Percentiles rank a stretch among this genome's conserved stretches.
These are phyloP conservation scores for Stratiolaelaps scimitus DNA, from an alignment of 1,140 invertebrate genomes.

Conservation along the genomic window DNA sequence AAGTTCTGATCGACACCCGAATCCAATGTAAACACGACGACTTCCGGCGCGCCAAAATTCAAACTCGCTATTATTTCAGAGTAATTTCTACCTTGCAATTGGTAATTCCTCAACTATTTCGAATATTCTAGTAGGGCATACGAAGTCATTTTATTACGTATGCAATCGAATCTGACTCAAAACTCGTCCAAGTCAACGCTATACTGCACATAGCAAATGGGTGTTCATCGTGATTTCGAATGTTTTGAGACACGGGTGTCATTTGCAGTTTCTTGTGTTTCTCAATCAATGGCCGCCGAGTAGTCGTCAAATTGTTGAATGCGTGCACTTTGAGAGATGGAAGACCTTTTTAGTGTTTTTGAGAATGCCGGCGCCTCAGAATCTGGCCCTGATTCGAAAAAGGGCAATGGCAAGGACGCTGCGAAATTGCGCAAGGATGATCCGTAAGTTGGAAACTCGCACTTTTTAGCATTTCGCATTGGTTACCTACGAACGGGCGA, in stretches of 20 bases:
- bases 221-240: too few species aligned
- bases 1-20: background rate
- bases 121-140: too few species aligned
- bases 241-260: too few species aligned
- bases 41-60: constrained; percentile 24
- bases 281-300: background rate
- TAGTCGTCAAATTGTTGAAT: constrained; percentile 5
- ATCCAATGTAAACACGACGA: background rate
- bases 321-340: constrained; percentile 31
- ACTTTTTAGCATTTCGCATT: too few species aligned
- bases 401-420: too few species aligned
- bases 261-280: background rate
- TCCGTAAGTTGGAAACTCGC: too few species aligned
- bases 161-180: too few species aligned
- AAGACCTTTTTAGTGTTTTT: constrained; percentile 48
- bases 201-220: too few species aligned
- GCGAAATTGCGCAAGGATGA: too few species aligned
- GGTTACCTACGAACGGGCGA: too few species aligned
- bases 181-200: too few species aligned
- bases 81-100: background rate
- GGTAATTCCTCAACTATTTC: background rate
- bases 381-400: background rate
- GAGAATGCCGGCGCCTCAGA: constrained; percentile 39
- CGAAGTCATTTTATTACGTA: too few species aligned
- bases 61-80: background rate